phyloP scores from a whole-genome alignment of 2,113 vertebrate genomes.

The Leuciscus idus region DNA sequence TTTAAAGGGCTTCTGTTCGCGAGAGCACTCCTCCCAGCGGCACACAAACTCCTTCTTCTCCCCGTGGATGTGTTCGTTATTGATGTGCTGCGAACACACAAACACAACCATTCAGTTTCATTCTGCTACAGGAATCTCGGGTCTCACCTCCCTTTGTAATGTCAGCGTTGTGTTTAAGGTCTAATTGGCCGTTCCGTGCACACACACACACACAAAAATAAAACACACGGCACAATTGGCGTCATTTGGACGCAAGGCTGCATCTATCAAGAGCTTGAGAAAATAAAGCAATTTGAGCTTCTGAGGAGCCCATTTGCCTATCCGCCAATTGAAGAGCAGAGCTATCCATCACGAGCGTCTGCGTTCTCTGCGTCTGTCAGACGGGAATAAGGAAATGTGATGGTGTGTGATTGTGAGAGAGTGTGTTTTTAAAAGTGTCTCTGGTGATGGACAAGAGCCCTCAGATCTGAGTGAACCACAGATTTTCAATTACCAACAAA shows the following conservation, averaged over 20 bases:
- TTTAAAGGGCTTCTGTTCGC: constrained; percentile 98
- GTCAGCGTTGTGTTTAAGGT: constrained; percentile 41
- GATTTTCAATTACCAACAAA: not conserved
- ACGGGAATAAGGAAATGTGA: constrained; percentile 47
- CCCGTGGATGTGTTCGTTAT: constrained; percentile 97
- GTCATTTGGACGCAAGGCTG: not conserved
- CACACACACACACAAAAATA: not conserved
- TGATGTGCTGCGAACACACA: constrained; percentile 87
- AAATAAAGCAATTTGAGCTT: constrained; percentile 47
- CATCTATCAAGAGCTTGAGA: constrained; percentile 12
- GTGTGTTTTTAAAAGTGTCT: constrained; percentile 31
- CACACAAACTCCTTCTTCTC: constrained; percentile 99
- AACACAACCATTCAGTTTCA: constrained; percentile 45
- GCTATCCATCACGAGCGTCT: constrained; percentile 52
- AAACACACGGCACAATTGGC: constrained; percentile 24
- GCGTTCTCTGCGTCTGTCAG: constrained; percentile 42
- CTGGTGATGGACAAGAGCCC: constrained; percentile 26
- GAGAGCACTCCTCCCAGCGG: constrained; percentile 93
- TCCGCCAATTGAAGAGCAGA: constrained; percentile 36
- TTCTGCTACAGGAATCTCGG: constrained; percentile 1
- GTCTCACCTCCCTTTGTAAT: constrained; percentile 42
- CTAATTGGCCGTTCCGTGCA: constrained; percentile 35
- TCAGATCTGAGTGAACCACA: constrained; percentile 1
- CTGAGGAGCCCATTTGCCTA: constrained; percentile 53
- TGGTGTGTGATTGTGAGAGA: constrained; percentile 30